Conservation (phyloP, 2,797 vertebrate species). For the Ptychobarbus kaznakovi region DNA sequence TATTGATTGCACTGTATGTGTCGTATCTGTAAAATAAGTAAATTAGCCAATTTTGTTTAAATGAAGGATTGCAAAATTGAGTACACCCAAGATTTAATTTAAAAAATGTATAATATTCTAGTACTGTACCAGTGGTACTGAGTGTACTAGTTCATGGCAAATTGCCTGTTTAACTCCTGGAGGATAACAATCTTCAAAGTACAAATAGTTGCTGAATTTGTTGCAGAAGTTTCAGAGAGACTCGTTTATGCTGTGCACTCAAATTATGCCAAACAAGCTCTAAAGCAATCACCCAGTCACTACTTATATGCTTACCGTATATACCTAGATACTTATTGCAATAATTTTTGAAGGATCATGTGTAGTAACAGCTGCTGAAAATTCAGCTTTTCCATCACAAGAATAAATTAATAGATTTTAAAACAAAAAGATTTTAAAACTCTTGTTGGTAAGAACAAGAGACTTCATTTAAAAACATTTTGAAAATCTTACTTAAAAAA, state of each 20-base stretch:
- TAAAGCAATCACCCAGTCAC: not conserved
- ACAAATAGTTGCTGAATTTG: not conserved
- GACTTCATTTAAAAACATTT: not conserved
- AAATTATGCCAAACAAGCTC: not conserved
- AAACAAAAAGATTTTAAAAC: not conserved
- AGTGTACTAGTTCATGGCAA: not conserved
- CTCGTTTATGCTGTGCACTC: not conserved
- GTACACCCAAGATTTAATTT: not conserved
- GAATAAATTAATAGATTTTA: not conserved
- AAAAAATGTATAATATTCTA: not conserved
- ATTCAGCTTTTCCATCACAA: not conserved
- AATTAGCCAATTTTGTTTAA: not conserved
- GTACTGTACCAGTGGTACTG: not conserved
- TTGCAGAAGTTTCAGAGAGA: not conserved
- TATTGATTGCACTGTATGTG: not conserved
- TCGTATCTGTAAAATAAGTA: not conserved
- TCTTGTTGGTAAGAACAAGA: not conserved
- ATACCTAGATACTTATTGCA: not conserved
- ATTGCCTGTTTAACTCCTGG: not conserved
- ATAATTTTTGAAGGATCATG: not conserved
- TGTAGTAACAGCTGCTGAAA: not conserved
- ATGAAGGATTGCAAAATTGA: not conserved
- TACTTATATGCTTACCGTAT: not conserved
- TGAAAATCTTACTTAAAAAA: not conserved
- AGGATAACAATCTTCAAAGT: not conserved